Conservation (phyloP, 2,113 vertebrate species). For the Pterocles gutturalis region DNA sequence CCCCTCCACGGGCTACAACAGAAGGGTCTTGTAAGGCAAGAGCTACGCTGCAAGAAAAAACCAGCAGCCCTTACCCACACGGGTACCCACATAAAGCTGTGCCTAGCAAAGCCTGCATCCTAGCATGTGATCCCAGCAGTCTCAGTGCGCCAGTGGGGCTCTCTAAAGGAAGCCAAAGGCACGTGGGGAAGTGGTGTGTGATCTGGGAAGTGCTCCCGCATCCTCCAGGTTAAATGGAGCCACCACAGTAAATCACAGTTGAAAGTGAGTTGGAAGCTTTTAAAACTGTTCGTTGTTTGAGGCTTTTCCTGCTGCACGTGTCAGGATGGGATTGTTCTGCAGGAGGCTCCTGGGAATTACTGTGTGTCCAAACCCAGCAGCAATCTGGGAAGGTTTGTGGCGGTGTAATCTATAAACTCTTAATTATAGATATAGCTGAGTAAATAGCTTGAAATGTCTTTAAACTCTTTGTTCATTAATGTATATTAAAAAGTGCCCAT, state of each 20-base stretch:
- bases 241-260: constrained; percentile 10
- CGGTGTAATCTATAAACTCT: background rate
- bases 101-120: background rate
- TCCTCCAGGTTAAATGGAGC: background rate
- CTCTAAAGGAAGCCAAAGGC: constrained; percentile 10
- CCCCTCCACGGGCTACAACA: rapidly evolving
- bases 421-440: constrained; percentile 4
- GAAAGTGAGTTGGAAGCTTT: constrained; percentile 39
- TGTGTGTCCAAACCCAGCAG: background rate
- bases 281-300: background rate
- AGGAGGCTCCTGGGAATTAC: background rate
- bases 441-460: constrained; percentile 39
- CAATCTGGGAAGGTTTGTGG: background rate
- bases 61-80: background rate
- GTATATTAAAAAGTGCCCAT: constrained; percentile 47
- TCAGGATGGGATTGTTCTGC: background rate
- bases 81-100: background rate
- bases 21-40: background rate
- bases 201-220: background rate
- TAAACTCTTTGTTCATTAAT: constrained; percentile 33
- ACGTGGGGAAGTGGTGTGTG: background rate
- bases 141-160: background rate
- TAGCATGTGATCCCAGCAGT: background rate
- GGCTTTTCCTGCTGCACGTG: background rate
- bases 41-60: background rate